Conservation (phyloP, 1,140 invertebrate species). For the Oncopeltus fasciatus region DNA sequence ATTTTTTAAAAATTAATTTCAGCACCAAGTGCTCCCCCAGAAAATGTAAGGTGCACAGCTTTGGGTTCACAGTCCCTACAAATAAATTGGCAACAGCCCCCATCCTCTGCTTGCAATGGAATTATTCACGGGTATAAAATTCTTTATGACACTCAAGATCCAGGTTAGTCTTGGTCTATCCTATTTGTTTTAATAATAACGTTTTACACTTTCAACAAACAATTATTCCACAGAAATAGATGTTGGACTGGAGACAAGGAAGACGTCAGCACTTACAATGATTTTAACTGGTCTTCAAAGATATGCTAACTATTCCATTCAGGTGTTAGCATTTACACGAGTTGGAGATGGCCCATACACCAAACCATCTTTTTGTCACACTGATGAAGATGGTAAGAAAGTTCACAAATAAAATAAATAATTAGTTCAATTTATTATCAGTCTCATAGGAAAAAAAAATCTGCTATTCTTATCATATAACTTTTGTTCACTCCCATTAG, state of each 20-base stretch:
- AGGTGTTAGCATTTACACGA: constrained; percentile 71
- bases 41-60: constrained; percentile 55
- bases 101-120: constrained; percentile 60
- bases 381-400: constrained; percentile 71
- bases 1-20: no score
- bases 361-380: constrained; percentile 68
- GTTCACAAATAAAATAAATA: constrained; percentile 15
- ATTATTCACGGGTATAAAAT: constrained; percentile 71
- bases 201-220: neutral
- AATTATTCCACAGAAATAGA: constrained; percentile 17
- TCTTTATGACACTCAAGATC: constrained; percentile 44
- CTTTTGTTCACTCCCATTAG: no score
- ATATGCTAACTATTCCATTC: constrained; percentile 88
- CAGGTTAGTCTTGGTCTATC: no score
- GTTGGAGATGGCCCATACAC: constrained; percentile 78
- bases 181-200: no score
- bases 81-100: constrained; percentile 70
- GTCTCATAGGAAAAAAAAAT: no score
- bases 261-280: constrained; percentile 50
- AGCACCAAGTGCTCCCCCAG: constrained; percentile 59
- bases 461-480: no score
- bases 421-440: no score
- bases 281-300: constrained; percentile 54
- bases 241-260: constrained; percentile 29
- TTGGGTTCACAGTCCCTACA: constrained; percentile 56